Conservation (phyloP, 1,140 invertebrate genomes). For the Ceratina australensis region DNA sequence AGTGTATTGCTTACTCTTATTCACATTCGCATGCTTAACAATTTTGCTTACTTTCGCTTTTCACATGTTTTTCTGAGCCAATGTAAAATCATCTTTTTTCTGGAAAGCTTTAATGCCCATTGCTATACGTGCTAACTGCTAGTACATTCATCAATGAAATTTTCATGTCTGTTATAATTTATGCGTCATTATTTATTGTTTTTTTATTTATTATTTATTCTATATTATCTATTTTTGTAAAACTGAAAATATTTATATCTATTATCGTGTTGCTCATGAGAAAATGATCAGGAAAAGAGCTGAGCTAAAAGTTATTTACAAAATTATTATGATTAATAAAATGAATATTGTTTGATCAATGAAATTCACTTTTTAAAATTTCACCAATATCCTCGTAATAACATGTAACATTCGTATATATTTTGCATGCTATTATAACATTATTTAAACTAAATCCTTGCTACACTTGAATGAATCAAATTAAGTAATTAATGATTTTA, state of each 20-base stretch:
- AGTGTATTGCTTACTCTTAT: slow-evolving; percentile 68
- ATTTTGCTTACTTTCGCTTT: slow-evolving; percentile 70
- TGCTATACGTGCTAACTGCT: slow-evolving; percentile 12
- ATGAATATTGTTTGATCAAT: slow-evolving; percentile 30
- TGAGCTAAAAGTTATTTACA: slow-evolving; percentile 39
- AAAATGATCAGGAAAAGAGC: slow-evolving; percentile 45
- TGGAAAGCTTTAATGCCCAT: slow-evolving; percentile 37
- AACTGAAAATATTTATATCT: slow-evolving; percentile 48
- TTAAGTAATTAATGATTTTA: too few species aligned
- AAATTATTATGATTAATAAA: slow-evolving; percentile 52
- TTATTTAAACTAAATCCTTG: slow-evolving; percentile 13
- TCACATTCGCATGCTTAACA: slow-evolving; percentile 70
- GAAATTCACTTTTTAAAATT: slow-evolving; percentile 23
- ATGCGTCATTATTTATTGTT: slow-evolving; percentile 53
- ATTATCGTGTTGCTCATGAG: slow-evolving; percentile 38
- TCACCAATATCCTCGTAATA: neutral
- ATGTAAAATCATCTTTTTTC: slow-evolving; percentile 28
- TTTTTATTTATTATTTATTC: slow-evolving; percentile 53
- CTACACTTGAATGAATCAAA: neutral
- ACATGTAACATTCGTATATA: too few species aligned
- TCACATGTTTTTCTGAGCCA: slow-evolving; percentile 63
- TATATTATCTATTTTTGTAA: slow-evolving; percentile 53
- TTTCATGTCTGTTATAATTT: slow-evolving; percentile 45
- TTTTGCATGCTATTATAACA: slow-evolving; percentile 1
- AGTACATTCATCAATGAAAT: slow-evolving; percentile 29